phyloP scores from a whole-genome alignment of 2,797 vertebrate genomes.

The Podargus strigoides region DNA sequence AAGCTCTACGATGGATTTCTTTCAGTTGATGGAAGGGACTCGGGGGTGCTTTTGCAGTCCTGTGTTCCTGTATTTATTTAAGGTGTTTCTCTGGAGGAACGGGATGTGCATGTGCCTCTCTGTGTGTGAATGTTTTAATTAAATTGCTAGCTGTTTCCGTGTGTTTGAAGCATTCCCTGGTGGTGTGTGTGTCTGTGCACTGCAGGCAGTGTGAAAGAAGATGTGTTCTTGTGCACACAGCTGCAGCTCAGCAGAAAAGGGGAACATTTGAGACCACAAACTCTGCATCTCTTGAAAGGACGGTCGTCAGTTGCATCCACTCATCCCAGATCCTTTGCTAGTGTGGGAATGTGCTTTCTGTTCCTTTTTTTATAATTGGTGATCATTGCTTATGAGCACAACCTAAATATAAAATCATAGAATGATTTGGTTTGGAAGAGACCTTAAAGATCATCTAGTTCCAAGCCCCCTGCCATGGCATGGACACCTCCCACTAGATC shows the following conservation, averaged over 20 bases:
- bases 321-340: background rate
- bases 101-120: background rate
- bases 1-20: background rate
- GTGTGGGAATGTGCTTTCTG: background rate
- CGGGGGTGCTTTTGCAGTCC: background rate
- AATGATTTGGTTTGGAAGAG: too few species aligned
- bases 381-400: background rate
- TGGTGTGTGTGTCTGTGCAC: background rate
- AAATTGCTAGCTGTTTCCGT: background rate
- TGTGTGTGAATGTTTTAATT: conserved; percentile 15
- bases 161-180: background rate
- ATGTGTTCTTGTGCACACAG: background rate
- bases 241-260: background rate
- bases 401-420: too few species aligned
- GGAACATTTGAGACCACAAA: background rate
- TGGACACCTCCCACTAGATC: too few species aligned
- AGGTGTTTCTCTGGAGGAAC: background rate
- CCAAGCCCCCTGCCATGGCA: too few species aligned
- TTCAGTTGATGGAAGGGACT: background rate
- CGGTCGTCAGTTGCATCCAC: rapidly evolving
- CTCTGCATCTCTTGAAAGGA: background rate
- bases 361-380: background rate
- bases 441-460: too few species aligned
- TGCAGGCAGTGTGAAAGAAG: rapidly evolving
- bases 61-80: background rate